Base-by-base conservation (phyloP, 2,113 vertebrate species). In the Protobothrops mucrosquamatus region DNA sequence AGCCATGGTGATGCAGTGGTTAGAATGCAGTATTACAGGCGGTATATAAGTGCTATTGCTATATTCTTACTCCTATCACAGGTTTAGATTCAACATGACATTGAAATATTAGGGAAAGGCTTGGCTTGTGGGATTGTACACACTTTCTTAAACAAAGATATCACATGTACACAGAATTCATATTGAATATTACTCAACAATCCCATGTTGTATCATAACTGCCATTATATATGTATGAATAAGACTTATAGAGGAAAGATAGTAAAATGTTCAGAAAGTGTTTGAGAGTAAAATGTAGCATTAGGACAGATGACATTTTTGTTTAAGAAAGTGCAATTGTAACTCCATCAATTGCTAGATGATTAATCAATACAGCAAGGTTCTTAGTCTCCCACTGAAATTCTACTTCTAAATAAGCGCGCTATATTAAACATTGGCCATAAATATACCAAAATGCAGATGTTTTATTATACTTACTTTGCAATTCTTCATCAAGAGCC, bases 401-500 rank as follows among this genome's bases (percentile, higher is more conserved):
- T 23, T 6, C 20, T 12, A 43, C 34, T 57, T 57, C 34, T 61
- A n/a, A 89, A 24, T 46, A 69, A 69, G 23, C 64, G 39, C 26
- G n/a, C 22, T 91, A 85, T 26, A 23, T 52, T 91, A 54, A 39
- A 81, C 18, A 56, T 51, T 91, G n/a, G 61, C 54, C 93, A 92
- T 52, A 88, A 39, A 57, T 39, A 26, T 88, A 89, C 93, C 92
- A 95, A 94, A 91, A 89, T 0, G 92, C 94, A 94, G 5, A 29
- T 6, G n/a, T 94, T 95, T 93, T 94, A 29, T 43, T 57, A 92
- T 92, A 98, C 99, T 91, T 96, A 99, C 99, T 99, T 96, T 98
- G 98, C 43, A 99, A 95, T 90, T 99, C 98, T 94, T 99, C 99
- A 93, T 99, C 98, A 88, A 99, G 97, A 24, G 98, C 98, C 96